phyloP scores from a whole-genome alignment of 2,888 invertebrate genomes.

The Gibbula magus region DNA sequence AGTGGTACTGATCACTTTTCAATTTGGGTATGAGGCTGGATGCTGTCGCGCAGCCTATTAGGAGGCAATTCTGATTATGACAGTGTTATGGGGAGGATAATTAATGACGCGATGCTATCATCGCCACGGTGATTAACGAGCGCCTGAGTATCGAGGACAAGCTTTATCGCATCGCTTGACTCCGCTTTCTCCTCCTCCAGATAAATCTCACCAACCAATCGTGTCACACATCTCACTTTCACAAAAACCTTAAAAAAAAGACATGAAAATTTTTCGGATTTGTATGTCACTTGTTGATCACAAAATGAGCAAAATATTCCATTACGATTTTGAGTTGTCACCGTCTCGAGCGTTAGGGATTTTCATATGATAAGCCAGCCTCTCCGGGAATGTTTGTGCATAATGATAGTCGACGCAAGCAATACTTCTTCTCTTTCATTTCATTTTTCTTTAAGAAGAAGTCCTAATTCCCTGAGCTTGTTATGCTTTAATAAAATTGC shows the following conservation, averaged over 20 bases:
- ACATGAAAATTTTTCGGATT: too few species aligned
- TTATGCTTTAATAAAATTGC: too few species aligned
- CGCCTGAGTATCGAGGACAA: constrained; percentile 8
- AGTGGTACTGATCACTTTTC: constrained; percentile 16
- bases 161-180: constrained; percentile 20
- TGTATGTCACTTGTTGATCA: not conserved
- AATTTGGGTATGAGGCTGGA: constrained; percentile 15
- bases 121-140: constrained; percentile 11
- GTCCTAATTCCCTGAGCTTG: too few species aligned
- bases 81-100: constrained; percentile 21
- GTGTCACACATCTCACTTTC: constrained; percentile 1
- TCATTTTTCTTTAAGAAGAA: too few species aligned
- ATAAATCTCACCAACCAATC: constrained; percentile 5
- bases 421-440: too few species aligned
- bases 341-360: too few species aligned
- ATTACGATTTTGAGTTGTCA: too few species aligned
- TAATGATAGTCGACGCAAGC: too few species aligned
- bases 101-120: constrained; percentile 24
- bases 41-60: constrained; percentile 16
- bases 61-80: constrained; percentile 21
- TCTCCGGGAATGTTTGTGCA: too few species aligned
- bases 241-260: too few species aligned
- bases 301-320: not conserved
- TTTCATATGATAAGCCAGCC: too few species aligned
- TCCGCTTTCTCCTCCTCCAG: not conserved